A percentile compares a stretch with the other conserved stretches of the same genome.
These are phyloP conservation scores for Terebella lapidaria DNA, from an alignment of 2,888 invertebrate species.

Conservation along the genomic window DNA sequence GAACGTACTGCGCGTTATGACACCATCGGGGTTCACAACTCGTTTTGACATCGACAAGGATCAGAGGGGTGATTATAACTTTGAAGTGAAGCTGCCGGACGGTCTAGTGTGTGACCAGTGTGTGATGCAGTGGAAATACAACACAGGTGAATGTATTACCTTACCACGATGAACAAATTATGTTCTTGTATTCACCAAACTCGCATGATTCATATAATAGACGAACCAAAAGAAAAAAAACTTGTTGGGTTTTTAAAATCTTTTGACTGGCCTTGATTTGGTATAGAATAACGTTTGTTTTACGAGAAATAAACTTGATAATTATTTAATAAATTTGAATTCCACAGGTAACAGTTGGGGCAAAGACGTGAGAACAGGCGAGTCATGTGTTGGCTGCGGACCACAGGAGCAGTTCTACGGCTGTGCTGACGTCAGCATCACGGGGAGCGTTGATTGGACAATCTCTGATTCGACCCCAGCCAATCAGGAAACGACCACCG, in stretches of 20 bases:
- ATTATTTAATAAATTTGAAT: too few relatives aligned
- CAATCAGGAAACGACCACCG: too few relatives aligned
- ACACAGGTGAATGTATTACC: conserved; percentile 22
- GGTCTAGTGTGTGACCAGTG: conserved; percentile 20
- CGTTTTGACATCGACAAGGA: conserved; percentile 2
- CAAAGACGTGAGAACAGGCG: conserved; percentile 12
- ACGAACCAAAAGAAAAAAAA: too few relatives aligned
- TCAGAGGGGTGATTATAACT: neutral
- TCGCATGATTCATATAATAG: too few relatives aligned
- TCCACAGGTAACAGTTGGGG: conserved; percentile 27
- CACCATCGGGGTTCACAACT: conserved; percentile 13
- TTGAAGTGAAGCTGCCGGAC: conserved; percentile 12
- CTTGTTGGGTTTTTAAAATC: too few relatives aligned
- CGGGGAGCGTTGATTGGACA: too few relatives aligned
- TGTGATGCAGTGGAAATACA: conserved; percentile 27
- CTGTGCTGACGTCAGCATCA: conserved; percentile 26
- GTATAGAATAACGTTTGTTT: too few relatives aligned
- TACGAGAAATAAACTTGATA: too few relatives aligned
- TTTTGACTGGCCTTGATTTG: too few relatives aligned
- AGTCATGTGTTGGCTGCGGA: conserved; percentile 24
- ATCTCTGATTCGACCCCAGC: too few relatives aligned
- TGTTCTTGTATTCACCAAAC: too few relatives aligned
- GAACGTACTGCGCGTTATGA: conserved; percentile 12
- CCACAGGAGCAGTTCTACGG: conserved; percentile 27
- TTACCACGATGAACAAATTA: too few relatives aligned